Evolutionary conservation across 1,140 invertebrate species (phyloP).

Genomic region (Spodoptera litura): DNA sequence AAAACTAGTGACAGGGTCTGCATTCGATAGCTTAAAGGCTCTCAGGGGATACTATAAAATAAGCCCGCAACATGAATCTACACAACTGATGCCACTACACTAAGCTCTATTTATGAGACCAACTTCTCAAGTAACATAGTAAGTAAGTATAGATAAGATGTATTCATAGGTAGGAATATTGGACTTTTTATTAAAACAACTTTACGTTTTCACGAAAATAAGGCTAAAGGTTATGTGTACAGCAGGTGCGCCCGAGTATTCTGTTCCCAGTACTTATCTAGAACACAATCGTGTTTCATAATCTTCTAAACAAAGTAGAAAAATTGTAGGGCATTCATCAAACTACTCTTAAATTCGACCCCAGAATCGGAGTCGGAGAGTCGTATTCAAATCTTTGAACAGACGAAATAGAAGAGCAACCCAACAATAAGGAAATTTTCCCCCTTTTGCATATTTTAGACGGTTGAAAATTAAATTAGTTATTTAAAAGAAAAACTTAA

Average conservation of each 20-base stretch:
- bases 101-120: slow-evolving; percentile 41
- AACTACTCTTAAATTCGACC: slow-evolving; percentile 9
- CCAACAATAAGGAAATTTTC: slow-evolving; percentile 2
- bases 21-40: slow-evolving; percentile 38
- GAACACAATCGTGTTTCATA: slow-evolving; percentile 1
- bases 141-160: neutral
- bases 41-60: slow-evolving; percentile 36
- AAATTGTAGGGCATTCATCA: neutral
- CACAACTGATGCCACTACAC: slow-evolving; percentile 7
- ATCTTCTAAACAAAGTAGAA: slow-evolving; percentile 20
- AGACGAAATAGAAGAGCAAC: neutral
- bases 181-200: neutral
- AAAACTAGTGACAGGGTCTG: slow-evolving; percentile 17
- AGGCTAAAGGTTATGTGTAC: slow-evolving; percentile 7
- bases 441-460: slow-evolving; percentile 12
- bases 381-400: slow-evolving; percentile 7
- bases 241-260: neutral
- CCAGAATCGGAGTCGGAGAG: slow-evolving; percentile 4
- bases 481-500: slow-evolving; percentile 32
- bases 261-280: slow-evolving; percentile 19
- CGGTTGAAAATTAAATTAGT: slow-evolving; percentile 29
- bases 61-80: slow-evolving; percentile 28
- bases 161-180: neutral
- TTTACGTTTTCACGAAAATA: neutral
- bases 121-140: slow-evolving; percentile 22